Percentiles rank a stretch among this genome's conserved stretches.
Evolutionary conservation across 2,888 invertebrate species (phyloP).

Genomic region (Acanthopleura granulata): DNA sequence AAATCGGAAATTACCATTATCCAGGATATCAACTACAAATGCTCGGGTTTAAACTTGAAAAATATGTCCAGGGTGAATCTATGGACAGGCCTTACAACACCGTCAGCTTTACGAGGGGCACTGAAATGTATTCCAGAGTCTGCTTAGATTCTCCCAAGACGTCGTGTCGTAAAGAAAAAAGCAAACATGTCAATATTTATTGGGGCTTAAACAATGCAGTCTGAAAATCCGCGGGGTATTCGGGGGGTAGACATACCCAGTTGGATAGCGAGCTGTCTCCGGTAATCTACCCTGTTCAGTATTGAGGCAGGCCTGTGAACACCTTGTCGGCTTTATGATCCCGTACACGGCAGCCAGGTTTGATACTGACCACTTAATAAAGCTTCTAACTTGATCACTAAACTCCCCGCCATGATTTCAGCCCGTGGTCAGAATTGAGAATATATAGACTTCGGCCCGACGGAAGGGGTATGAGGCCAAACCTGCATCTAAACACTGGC

Average conservation of each 20-base stretch:
- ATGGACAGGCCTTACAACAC: no score
- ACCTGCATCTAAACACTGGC: not conserved
- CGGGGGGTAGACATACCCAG: not conserved
- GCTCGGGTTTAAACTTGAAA: no score
- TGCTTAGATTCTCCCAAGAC: not conserved
- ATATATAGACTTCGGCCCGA: not conserved
- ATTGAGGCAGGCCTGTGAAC: not conserved
- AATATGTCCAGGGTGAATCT: no score
- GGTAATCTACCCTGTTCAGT: not conserved
- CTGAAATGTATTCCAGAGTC: not conserved
- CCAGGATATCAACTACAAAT: no score
- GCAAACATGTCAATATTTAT: conserved; percentile 19
- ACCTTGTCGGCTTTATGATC: not conserved
- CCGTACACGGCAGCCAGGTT: not conserved
- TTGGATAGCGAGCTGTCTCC: conserved; percentile 9
- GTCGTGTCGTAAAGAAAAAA: conserved; percentile 19
- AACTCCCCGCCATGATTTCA: not conserved
- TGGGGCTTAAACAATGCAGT: conserved; percentile 18
- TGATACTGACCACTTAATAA: not conserved
- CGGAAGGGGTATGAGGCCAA: not conserved
- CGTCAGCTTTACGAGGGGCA: no score
- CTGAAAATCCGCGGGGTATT: conserved; percentile 8
- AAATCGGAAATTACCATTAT: no score
- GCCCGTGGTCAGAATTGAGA: not conserved
- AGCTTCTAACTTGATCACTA: not conserved